Evolutionary conservation across 2,888 invertebrate genomes (phyloP).

Genomic region (Thereva nobilitata): DNA sequence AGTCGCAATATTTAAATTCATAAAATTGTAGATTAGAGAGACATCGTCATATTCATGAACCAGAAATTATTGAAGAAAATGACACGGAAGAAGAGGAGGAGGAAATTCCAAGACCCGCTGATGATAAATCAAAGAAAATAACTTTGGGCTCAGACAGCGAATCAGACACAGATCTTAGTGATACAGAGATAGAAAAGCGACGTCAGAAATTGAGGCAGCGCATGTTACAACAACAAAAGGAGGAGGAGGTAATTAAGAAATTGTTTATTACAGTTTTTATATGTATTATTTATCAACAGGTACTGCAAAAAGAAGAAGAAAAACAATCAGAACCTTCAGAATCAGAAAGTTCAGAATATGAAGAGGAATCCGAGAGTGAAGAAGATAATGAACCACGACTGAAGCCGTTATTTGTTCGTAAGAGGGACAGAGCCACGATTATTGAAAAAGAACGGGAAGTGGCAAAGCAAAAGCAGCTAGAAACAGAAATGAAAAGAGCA

Average conservation of each 20-base stretch:
- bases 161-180: conserved; percentile 83
- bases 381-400: conserved; percentile 90
- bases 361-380: conserved; percentile 81
- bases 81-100: conserved; percentile 54
- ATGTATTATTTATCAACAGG: too few species aligned
- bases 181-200: conserved; percentile 82
- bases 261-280: too few species aligned
- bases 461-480: conserved; percentile 80
- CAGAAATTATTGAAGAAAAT: conserved; percentile 62
- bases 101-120: conserved; percentile 57
- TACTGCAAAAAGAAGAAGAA: conserved; percentile 62
- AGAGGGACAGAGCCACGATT: conserved; percentile 91
- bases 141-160: conserved; percentile 62
- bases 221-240: conserved; percentile 72
- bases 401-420: conserved; percentile 93
- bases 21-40: conserved; percentile 59
- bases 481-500: conserved; percentile 79
- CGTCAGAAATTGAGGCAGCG: conserved; percentile 70
- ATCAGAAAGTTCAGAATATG: conserved; percentile 79
- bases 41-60: conserved; percentile 68
- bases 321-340: conserved; percentile 67
- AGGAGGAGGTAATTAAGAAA: conserved; percentile 63
- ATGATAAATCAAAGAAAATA: conserved; percentile 55
- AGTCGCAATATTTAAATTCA: neutral
- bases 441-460: conserved; percentile 92